These are phyloP conservation scores for Scotopteryx bipunctaria DNA, from an alignment of 2,888 invertebrate genomes.

Conservation along the genomic window DNA sequence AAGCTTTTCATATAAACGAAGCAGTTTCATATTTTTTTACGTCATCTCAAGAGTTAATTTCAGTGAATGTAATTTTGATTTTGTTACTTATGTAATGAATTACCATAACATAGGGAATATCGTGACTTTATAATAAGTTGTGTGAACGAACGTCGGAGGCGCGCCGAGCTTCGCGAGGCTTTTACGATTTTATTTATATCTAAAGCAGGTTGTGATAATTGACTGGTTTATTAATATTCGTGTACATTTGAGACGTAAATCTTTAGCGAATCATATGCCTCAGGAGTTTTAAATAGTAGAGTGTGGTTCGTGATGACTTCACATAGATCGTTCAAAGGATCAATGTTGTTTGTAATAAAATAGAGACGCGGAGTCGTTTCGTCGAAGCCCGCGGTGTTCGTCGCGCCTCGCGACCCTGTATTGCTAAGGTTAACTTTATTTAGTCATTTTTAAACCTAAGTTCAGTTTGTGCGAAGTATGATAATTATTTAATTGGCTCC, in stretches of 20 bases:
- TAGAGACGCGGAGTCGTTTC: constrained; percentile 16
- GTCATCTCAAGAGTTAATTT: constrained; percentile 58
- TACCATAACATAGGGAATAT: constrained; percentile 68
- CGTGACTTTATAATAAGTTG: constrained; percentile 69
- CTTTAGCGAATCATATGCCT: constrained; percentile 16
- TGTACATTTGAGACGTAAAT: constrained; percentile 26
- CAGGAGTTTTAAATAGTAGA: constrained; percentile 3
- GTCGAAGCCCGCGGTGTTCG: constrained; percentile 38
- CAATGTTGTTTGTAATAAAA: constrained; percentile 11
- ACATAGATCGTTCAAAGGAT: constrained; percentile 23
- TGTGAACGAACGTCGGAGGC: constrained; percentile 52
- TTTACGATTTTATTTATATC: constrained; percentile 30
- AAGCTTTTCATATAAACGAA: constrained; percentile 66
- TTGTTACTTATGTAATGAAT: constrained; percentile 66
- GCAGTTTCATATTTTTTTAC: constrained; percentile 66
- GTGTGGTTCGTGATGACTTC: constrained; percentile 14
- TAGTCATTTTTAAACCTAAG: constrained; percentile 77
- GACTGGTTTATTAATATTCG: constrained; percentile 38
- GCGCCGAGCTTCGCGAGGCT: constrained; percentile 44
- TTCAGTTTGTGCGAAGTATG: constrained; percentile 70
- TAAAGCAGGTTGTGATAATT: constrained; percentile 55
- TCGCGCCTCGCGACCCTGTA: constrained; percentile 58
- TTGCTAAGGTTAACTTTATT: constrained; percentile 76
- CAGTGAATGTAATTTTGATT: constrained; percentile 60
- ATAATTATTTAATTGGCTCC: constrained; percentile 70